These are phyloP conservation scores for Scaptomyza montana DNA, from an alignment of 1,140 invertebrate genomes.

Conservation along the genomic window DNA sequence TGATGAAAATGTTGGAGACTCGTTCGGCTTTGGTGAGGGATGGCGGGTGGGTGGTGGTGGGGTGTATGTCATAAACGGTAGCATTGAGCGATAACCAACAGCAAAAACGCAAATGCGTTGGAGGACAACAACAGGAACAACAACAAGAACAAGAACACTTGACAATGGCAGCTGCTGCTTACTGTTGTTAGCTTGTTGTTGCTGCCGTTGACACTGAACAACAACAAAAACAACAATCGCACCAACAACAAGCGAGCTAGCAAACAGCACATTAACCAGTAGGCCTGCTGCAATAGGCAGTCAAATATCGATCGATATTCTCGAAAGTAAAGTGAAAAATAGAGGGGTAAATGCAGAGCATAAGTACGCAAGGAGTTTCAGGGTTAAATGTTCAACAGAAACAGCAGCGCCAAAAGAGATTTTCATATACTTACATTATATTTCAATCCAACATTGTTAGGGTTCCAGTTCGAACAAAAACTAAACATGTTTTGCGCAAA, in stretches of 20 bases:
- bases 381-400: background rate
- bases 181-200: slow-evolving; percentile 38
- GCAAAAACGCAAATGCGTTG: slow-evolving; percentile 59
- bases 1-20: too few relatives aligned
- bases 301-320: slow-evolving; percentile 65
- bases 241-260: background rate
- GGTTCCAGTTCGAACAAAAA: too few relatives aligned
- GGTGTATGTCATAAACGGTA: slow-evolving; percentile 12
- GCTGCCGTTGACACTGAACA: slow-evolving; percentile 36
- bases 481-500: too few relatives aligned
- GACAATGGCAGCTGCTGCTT: background rate
- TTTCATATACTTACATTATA: too few relatives aligned
- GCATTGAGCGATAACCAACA: slow-evolving; percentile 18
- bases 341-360: background rate
- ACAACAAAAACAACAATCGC: slow-evolving; percentile 7
- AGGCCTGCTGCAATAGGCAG: slow-evolving; percentile 36
- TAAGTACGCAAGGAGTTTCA: background rate
- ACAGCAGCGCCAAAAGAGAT: too few relatives aligned
- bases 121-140: slow-evolving; percentile 48
- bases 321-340: slow-evolving; percentile 33
- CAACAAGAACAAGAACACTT: slow-evolving; percentile 20
- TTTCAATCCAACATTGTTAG: too few relatives aligned
- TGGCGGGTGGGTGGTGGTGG: background rate
- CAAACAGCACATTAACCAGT: slow-evolving; percentile 25
- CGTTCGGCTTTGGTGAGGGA: background rate